Evolutionary conservation across 1,140 invertebrate genomes (phyloP), one percentile per base, ranked within the genome.

Genomic region (Copidosoma floridanum): DNA sequence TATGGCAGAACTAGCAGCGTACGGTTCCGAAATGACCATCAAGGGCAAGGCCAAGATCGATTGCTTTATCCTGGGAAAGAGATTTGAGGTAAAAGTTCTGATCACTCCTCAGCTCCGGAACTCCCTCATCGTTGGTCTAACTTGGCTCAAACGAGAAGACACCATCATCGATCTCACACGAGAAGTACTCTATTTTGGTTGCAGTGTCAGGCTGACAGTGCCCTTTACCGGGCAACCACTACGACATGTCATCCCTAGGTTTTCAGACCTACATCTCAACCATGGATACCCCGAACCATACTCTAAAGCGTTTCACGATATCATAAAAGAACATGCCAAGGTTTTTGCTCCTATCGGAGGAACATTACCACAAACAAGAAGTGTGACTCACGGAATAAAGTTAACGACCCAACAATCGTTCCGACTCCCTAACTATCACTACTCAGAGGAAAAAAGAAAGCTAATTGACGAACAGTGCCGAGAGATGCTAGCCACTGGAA

Each of bases 401-500:
- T 14, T 37, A 14, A 37, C 32, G 32, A 37, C 7, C 32, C 7
- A 7, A 7, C 7, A 7, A 14, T 14, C 32, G 32, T 37, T 37
- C 32, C 7, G 32, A 37, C 32, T 37, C 32, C 14, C 32, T 8
- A 37, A 37, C 32, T 66, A 64, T 37, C 41, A 21, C 2, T 64
- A 64, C 48, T 60, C 46, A 14, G 57, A 63, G 14, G 12, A 21
- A 1, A 66, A 64, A 46, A 54, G 47, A 21, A 29, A 47, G 16
- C n/a, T 60, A 2, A 64, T 66, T 11, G 4, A 18, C 18, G 37
- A 60, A 16, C 65, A 67, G 55, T 26, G 62, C 4, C 16, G 60
- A 20, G 63, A 67, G 20, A 65, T 69, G 65, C 35, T 71, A 1
- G 18, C 35, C n/a, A 20, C 53, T 8, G 66, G 59, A 20, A 56